Percentiles rank a stretch among this genome's conserved stretches.
These are phyloP conservation scores for Cheilosia pagana DNA, from an alignment of 2,888 invertebrate species.

Conservation along the genomic window DNA sequence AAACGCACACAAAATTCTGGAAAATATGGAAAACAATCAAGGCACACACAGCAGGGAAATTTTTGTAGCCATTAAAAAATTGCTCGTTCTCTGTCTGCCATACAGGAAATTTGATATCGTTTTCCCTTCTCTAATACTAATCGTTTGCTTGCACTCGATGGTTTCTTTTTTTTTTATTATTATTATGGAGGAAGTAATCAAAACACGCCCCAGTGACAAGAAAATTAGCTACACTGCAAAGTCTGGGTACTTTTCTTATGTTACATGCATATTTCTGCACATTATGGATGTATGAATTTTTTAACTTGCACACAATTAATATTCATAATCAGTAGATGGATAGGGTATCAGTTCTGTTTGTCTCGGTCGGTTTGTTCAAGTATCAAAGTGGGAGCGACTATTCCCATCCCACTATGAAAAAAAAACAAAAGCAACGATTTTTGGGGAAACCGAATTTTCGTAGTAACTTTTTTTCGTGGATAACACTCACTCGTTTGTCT, in stretches of 20 bases:
- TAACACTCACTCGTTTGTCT: conserved; percentile 23
- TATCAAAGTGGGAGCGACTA: conserved; percentile 41
- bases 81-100: conserved; percentile 33
- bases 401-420: conserved; percentile 25
- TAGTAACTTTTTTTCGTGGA: neutral
- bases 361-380: conserved; percentile 9
- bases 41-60: conserved; percentile 8
- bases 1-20: neutral
- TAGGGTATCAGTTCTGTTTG: conserved; percentile 25
- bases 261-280: neutral
- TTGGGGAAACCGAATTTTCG: neutral
- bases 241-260: neutral
- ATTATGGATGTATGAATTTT: neutral
- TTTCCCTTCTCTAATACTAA: conserved; percentile 6
- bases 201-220: conserved; percentile 40
- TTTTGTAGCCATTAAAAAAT: conserved; percentile 34
- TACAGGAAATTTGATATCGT: neutral
- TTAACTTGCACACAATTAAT: conserved; percentile 1
- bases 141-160: conserved; percentile 9
- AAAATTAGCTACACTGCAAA: conserved; percentile 8
- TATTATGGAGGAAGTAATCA: conserved; percentile 34
- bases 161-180: conserved; percentile 20
- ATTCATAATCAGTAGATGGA: conserved; percentile 7
- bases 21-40: conserved; percentile 21
- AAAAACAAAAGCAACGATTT: conserved; percentile 45